Evolutionary conservation across 2,888 invertebrate species (phyloP).

Genomic region (Tetheella fluctuosa): DNA sequence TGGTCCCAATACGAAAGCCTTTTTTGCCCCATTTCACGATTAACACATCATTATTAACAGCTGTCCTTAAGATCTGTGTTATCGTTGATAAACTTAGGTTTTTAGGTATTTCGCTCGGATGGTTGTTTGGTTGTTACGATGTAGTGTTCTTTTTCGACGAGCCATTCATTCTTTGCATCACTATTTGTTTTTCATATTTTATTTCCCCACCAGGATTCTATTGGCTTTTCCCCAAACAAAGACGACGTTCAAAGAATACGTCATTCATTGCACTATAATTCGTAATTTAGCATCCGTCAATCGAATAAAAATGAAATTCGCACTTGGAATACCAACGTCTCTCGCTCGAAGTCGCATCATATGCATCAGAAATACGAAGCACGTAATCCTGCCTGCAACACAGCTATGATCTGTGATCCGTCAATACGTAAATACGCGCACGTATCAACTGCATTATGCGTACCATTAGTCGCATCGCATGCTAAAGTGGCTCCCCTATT

Average conservation of each 20-base stretch:
- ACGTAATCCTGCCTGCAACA: background rate
- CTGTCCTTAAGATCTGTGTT: too few relatives aligned
- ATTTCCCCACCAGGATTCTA: too few relatives aligned
- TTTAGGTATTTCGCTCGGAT: too few relatives aligned
- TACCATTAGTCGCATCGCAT: constrained; percentile 5
- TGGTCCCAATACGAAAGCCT: too few relatives aligned
- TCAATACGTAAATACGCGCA: constrained; percentile 2
- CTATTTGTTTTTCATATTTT: too few relatives aligned
- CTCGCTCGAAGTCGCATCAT: background rate
- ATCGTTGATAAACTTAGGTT: too few relatives aligned
- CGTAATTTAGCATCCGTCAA: background rate
- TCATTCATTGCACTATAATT: background rate
- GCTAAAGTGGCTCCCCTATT: background rate
- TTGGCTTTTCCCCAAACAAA: background rate
- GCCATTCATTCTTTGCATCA: too few relatives aligned
- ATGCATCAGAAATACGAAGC: background rate
- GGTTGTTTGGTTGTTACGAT: too few relatives aligned
- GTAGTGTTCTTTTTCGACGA: too few relatives aligned
- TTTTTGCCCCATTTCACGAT: too few relatives aligned
- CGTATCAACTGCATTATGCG: constrained; percentile 3
- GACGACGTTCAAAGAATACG: background rate
- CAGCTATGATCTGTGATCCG: constrained; percentile 2
- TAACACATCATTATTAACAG: too few relatives aligned
- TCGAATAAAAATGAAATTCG: constrained; percentile 1
- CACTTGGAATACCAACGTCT: background rate